Evolutionary conservation across 2,113 vertebrate genomes (phyloP), one percentile per base, ranked within the genome.

Genomic region (Nymphicus hollandicus): DNA sequence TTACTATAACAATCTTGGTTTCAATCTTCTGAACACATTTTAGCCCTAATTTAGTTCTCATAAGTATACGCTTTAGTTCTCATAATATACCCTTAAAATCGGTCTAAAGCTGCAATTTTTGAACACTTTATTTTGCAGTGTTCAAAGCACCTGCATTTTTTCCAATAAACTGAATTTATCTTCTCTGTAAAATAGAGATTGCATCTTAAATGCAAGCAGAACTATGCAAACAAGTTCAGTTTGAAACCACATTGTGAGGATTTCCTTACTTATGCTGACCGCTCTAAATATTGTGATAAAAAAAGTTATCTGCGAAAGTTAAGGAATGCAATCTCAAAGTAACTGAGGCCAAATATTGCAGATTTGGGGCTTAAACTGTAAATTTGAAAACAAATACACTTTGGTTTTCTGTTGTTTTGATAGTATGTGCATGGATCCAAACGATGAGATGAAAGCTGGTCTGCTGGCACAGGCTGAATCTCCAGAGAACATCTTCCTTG

Each of bases 381-480:
- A 68, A 41, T 60, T 76, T 29, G 22, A n/a, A 82, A 92, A 13
- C 18, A 41, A 15, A 37, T 17, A 28, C 47, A 25, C 10, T 37
- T 83, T 43, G n/a, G 24, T 86, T 93, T 93, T 93, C 2, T 90
- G 6, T 65, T 88, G 11, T 72, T 94, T 69, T 86, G 7, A 3
- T 96, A 99, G 99, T 89, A 98, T 99, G 83, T 99, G 99, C 78
- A 97, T 99, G 81, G 99, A 99, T 92, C 98, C 99, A 79, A 99
- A 99, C 19, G 99, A 99, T 73, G 99, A 99, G 53, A 98, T 98
- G 85, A 99, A 99, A 98, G 99, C 98, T 49, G 98, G 98, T 50
- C 94, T 99, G 44, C 96, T 99, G 93, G 99, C 99, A 10, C 99
- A 99, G 96, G 99, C 97, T 9, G 99, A 99, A 85, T 99, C 99